Evolutionary conservation across 2,797 vertebrate genomes (phyloP), one percentile per base, ranked within the genome.

Genomic region (Hippoglossus hippoglossus): DNA sequence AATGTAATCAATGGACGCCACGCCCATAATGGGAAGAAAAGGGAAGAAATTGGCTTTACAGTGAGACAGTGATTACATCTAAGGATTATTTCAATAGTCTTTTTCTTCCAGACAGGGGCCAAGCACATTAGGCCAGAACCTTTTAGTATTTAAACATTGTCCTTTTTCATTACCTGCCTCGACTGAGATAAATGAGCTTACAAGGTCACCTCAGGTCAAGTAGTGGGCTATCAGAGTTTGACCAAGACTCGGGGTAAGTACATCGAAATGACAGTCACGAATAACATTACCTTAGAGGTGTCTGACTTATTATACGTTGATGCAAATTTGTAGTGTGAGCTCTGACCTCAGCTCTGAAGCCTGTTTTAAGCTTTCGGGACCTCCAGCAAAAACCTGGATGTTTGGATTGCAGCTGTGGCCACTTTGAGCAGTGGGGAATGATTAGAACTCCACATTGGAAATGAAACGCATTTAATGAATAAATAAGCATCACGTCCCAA

Each of bases 1-100:
- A 81, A 83, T 79, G 57, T 79, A 67, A 78, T 85, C 75, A 88
- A 89, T 84, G 75, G 81, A 75, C 15, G 7, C 73, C 75, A 85
- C 79, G 22, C 79, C 82, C 81, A 79, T 55, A 63, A 62, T 11
- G 50, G 75, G 62, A 85, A 66, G 74, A 75, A 87, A 73, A 79
- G 59, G 53, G 63, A 74, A 63, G 67, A 83, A 86, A 77, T 58
- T 15, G 63, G 74, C 60, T 84, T 81, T 63, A 80, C 60, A 63
- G 61, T 21, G 26, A 76, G 77, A 73, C 68, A 16, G 39, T 73
- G 86, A 90, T 90, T 84, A 79, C 71, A 83, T 86, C 66, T 63
- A 18, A 65, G 77, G 77, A 84, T 88, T 85, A 85, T 75, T 84
- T 73, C 66, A 81, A 41, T 51, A 16, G 63, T 61, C 46, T 21